A percentile compares a stretch with the other conserved stretches of the same genome.
These are phyloP conservation scores for Xylota segnis DNA, from an alignment of 2,888 invertebrate genomes.

Conservation along the genomic window DNA sequence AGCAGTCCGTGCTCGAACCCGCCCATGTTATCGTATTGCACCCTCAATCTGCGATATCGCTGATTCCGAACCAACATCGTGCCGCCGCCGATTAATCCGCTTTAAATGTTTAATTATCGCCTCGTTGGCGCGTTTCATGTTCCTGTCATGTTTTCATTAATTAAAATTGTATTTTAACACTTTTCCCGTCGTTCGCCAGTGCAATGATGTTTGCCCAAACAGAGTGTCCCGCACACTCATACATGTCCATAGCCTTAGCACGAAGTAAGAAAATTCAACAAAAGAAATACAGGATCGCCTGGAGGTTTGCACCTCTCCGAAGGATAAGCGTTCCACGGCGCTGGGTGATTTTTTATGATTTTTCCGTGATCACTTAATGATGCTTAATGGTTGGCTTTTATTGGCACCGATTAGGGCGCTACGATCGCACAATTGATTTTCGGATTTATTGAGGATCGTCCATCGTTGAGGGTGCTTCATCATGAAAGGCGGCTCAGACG, in stretches of 20 bases:
- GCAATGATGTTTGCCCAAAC: background rate
- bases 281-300: constrained; percentile 59
- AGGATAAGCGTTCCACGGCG: constrained; percentile 1
- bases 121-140: constrained; percentile 57
- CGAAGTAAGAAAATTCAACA: constrained; percentile 43
- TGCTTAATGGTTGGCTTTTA: constrained; percentile 65
- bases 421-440: constrained; percentile 67
- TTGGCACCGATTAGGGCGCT: constrained; percentile 62
- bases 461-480: constrained; percentile 18
- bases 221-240: background rate
- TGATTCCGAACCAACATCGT: constrained; percentile 20
- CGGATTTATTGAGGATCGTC: constrained; percentile 50
- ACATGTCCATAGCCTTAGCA: no score
- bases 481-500: constrained; percentile 47
- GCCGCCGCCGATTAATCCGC: constrained; percentile 45
- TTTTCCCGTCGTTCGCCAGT: background rate
- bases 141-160: constrained; percentile 62
- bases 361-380: constrained; percentile 71
- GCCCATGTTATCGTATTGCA: constrained; percentile 24
- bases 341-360: constrained; percentile 52
- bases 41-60: constrained; percentile 8
- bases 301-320: constrained; percentile 11
- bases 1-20: background rate
- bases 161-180: constrained; percentile 57
- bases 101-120: constrained; percentile 57